A percentile compares a stretch with the other conserved stretches of the same genome.
These are phyloP conservation scores for Hippopotamus amphibius DNA, from an alignment of 2,113 vertebrate genomes.

Conservation along the genomic window DNA sequence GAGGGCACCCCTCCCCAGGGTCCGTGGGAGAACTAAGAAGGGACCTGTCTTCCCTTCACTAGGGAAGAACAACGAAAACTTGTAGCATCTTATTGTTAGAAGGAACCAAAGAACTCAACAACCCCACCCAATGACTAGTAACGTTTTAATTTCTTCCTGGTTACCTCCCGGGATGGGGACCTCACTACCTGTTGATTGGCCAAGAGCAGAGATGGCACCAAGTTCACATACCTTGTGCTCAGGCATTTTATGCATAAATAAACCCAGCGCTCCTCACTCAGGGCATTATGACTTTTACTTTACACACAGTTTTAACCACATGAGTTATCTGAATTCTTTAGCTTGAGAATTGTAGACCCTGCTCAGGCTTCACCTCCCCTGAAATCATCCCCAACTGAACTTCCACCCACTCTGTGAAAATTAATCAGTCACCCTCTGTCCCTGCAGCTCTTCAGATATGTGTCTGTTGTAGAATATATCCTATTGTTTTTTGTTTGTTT, in stretches of 20 bases:
- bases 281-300: neutral
- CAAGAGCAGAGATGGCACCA: neutral
- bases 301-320: neutral
- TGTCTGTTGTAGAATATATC: neutral
- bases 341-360: neutral
- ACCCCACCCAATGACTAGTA: neutral
- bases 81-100: neutral
- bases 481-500: neutral
- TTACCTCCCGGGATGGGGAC: neutral
- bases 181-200: neutral
- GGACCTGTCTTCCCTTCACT: neutral
- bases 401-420: neutral
- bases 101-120: neutral
- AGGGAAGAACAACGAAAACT: neutral
- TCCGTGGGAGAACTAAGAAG: neutral
- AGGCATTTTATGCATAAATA: neutral
- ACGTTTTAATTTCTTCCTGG: neutral
- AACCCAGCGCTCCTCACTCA: neutral
- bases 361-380: neutral
- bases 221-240: neutral
- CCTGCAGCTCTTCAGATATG: neutral
- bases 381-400: too few species aligned
- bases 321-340: neutral
- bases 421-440: neutral
- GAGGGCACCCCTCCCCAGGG: neutral